phyloP scores from a whole-genome alignment of 1,140 invertebrate genomes.

The Phenacoccus solenopsis region DNA sequence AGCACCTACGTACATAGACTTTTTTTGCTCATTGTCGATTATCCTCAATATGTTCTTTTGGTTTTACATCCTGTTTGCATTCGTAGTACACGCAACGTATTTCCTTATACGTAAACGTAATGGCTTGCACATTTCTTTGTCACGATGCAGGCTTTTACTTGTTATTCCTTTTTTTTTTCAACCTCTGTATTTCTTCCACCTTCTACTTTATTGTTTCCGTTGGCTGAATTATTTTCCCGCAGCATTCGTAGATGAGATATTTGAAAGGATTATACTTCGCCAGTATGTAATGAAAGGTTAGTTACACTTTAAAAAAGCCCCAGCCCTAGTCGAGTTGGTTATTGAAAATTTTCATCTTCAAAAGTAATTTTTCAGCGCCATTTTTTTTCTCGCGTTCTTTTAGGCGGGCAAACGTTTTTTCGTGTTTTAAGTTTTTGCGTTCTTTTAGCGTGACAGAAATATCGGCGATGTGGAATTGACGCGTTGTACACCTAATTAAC shows the following conservation, averaged over 20 bases:
- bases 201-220: background rate
- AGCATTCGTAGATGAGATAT: background rate
- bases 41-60: background rate
- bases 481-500: too few relatives aligned
- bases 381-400: background rate
- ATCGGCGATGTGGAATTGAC: too few relatives aligned
- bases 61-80: background rate
- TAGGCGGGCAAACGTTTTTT: too few relatives aligned
- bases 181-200: background rate
- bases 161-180: background rate
- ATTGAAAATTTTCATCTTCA: background rate
- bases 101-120: background rate
- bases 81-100: background rate
- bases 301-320: background rate
- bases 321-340: background rate
- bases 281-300: slow-evolving; percentile 1
- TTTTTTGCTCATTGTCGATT: background rate
- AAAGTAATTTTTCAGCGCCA: background rate
- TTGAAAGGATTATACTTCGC: slow-evolving; percentile 1
- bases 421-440: too few relatives aligned
- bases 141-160: background rate
- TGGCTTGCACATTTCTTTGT: background rate
- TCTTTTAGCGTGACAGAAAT: too few relatives aligned
- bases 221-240: background rate
- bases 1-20: background rate